phyloP scores from a whole-genome alignment of 2,797 vertebrate species.

The Protosalanx chinensis region DNA sequence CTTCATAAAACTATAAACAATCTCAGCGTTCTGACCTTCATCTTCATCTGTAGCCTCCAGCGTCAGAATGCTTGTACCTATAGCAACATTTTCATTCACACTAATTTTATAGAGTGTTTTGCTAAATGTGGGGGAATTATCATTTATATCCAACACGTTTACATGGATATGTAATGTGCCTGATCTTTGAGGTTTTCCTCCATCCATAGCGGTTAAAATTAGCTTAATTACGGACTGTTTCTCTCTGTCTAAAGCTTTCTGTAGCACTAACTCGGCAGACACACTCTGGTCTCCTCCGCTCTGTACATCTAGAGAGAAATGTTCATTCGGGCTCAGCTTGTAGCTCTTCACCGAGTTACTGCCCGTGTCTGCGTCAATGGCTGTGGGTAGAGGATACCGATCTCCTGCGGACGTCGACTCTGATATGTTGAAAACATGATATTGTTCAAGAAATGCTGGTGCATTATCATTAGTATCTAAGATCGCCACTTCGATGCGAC shows the following conservation, averaged over 20 bases:
- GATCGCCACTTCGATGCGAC: conserved; percentile 71
- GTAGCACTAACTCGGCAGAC: conserved; percentile 48
- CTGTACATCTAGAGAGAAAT: conserved; percentile 54
- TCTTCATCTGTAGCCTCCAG: conserved; percentile 48
- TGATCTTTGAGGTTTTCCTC: conserved; percentile 46
- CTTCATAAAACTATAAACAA: conserved; percentile 38
- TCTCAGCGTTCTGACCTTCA: conserved; percentile 42
- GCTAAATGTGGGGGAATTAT: conserved; percentile 52
- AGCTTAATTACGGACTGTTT: conserved; percentile 41
- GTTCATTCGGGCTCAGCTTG: conserved; percentile 44
- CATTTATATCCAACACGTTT: conserved; percentile 56
- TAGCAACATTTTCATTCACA: conserved; percentile 29
- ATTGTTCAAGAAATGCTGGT: conserved; percentile 57
- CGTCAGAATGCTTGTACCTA: conserved; percentile 30
- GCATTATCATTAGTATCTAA: conserved; percentile 70
- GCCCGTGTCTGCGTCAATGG: conserved; percentile 47
- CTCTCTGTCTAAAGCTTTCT: conserved; percentile 53
- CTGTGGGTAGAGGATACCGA: conserved; percentile 37
- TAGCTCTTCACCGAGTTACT: conserved; percentile 48
- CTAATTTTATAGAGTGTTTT: conserved; percentile 44
- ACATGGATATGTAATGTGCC: conserved; percentile 37
- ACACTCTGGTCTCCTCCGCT: conserved; percentile 36
- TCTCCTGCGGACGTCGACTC: conserved; percentile 61
- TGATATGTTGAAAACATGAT: conserved; percentile 43
- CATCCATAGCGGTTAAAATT: conserved; percentile 46